These are phyloP conservation scores for Phalacrocorax brasilianus DNA, from an alignment of 2,113 vertebrate species.

Conservation along the genomic window DNA sequence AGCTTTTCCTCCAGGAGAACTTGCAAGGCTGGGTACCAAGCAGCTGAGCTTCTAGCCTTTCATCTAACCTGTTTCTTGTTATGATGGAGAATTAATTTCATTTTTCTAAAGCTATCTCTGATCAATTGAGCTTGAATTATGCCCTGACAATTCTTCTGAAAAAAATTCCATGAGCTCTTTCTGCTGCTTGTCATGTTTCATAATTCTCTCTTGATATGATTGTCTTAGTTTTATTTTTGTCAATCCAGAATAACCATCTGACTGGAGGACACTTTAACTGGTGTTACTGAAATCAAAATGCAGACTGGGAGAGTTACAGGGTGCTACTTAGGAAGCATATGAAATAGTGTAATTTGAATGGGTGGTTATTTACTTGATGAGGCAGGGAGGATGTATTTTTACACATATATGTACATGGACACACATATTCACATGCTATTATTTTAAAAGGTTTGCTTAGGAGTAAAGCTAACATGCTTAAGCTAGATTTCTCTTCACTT, in stretches of 20 bases:
- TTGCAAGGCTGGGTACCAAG: neutral
- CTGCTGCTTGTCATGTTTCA: conserved; percentile 2
- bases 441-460: neutral
- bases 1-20: neutral
- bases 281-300: neutral
- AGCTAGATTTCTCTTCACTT: neutral
- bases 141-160: neutral
- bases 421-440: neutral
- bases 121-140: neutral
- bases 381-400: neutral
- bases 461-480: neutral
- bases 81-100: conserved; percentile 23
- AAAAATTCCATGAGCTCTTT: neutral
- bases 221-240: neutral
- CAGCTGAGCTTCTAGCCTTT: neutral
- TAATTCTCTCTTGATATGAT: neutral
- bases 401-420: neutral
- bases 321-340: neutral
- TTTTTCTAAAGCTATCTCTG: conserved; percentile 6
- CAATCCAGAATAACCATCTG: neutral
- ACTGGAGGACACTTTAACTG: neutral
- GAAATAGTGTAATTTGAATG: neutral
- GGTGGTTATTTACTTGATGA: neutral
- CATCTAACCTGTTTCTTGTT: neutral
- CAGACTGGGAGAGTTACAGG: neutral